A percentile compares a stretch with the other conserved stretches of the same genome.
Conservation (phyloP, 1,140 invertebrate genomes). For the Papilio polyxenes region DNA sequence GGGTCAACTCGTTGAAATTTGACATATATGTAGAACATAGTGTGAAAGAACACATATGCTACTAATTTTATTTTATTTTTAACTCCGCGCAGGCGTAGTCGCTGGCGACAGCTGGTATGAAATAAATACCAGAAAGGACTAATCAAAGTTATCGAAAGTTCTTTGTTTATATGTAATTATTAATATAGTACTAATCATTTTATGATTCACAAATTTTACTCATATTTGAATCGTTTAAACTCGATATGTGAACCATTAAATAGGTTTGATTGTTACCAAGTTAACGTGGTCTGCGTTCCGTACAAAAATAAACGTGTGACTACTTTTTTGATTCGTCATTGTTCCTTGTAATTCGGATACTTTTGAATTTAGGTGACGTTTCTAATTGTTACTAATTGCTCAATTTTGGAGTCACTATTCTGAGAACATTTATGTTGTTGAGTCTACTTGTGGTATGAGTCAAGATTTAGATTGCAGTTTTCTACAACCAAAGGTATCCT, state of each 20-base stretch:
- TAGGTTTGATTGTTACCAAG: neutral
- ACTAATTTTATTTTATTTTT: too few relatives aligned
- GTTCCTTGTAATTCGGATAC: conserved; percentile 21
- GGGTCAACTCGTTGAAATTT: too few relatives aligned
- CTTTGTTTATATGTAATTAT: neutral
- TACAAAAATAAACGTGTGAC: conserved; percentile 29
- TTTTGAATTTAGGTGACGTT: conserved; percentile 13
- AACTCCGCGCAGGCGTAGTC: too few relatives aligned
- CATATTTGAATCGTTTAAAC: neutral
- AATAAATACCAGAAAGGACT: too few relatives aligned
- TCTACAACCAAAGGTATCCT: neutral
- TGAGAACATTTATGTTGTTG: neutral
- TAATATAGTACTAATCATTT: too few relatives aligned
- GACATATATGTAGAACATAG: too few relatives aligned
- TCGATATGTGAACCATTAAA: neutral
- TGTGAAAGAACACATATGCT: too few relatives aligned
- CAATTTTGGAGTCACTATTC: conserved; percentile 19
- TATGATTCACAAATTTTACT: neutral
- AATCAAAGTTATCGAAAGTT: neutral
- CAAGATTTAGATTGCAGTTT: neutral
- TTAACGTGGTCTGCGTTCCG: neutral
- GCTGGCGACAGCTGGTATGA: too few relatives aligned
- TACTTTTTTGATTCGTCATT: conserved; percentile 35
- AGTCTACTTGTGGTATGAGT: neutral
- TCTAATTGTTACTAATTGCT: conserved; percentile 12